Evolutionary conservation across 1,140 invertebrate species (phyloP).

Genomic region (Rhopalosiphum maidis): DNA sequence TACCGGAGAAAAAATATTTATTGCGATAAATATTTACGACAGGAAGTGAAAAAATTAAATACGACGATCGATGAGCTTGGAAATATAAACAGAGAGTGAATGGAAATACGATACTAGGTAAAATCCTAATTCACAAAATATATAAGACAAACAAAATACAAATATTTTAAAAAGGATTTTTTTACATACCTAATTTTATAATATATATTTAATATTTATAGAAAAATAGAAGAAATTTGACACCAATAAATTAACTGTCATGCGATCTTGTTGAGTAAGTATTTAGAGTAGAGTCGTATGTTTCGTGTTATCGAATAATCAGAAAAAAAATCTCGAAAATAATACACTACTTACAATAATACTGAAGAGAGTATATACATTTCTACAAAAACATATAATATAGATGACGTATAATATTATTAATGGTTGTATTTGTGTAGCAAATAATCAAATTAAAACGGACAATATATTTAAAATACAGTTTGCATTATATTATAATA

Average conservation of each 20-base stretch:
- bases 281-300: not conserved
- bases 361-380: not conserved
- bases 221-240: not conserved
- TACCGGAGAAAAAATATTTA: not conserved
- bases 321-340: not conserved
- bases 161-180: not conserved
- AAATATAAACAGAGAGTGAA: not conserved
- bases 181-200: not conserved
- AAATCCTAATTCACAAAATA: not conserved
- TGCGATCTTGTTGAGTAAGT: not conserved
- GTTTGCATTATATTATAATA: not conserved
- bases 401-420: not conserved
- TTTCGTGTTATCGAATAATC: not conserved
- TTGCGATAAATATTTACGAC: not conserved
- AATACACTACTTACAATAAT: not conserved
- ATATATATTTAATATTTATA: not conserved
- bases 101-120: not conserved
- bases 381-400: not conserved
- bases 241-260: not conserved
- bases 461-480: not conserved
- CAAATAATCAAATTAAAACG: not conserved
- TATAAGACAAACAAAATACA: not conserved
- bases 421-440: not conserved
- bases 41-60: constrained; percentile 9
- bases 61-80: not conserved